These are phyloP conservation scores for Lasioglossum oenotherae DNA, from an alignment of 2,888 invertebrate genomes.

Conservation along the genomic window DNA sequence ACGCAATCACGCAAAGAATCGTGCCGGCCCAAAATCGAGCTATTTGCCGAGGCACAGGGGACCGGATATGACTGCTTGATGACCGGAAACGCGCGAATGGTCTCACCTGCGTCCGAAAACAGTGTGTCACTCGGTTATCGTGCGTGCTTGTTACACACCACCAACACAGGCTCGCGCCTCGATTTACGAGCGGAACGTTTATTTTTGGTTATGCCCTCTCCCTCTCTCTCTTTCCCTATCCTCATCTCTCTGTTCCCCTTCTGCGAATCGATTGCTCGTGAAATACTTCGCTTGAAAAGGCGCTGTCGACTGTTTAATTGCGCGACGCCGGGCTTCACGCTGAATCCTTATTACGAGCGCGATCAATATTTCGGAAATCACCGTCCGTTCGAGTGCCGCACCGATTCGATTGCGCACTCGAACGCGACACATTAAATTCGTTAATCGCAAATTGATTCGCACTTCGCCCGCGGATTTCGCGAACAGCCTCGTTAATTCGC, in stretches of 20 bases:
- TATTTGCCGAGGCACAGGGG: conserved; percentile 17
- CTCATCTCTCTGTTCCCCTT: not conserved
- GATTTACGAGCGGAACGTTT: conserved; percentile 35
- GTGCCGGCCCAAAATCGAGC: conserved; percentile 30
- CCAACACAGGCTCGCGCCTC: not conserved
- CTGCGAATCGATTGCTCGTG: conserved; percentile 4
- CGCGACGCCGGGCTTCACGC: not conserved
- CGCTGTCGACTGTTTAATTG: conserved; percentile 4
- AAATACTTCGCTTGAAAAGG: conserved; percentile 7
- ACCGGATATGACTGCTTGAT: conserved; percentile 70
- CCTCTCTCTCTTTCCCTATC: not conserved
- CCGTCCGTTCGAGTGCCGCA: not conserved
- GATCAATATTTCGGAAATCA: conserved; percentile 6
- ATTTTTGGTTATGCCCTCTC: not conserved
- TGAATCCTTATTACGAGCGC: conserved; percentile 8
- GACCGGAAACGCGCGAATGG: conserved; percentile 71
- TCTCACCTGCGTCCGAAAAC: conserved; percentile 41
- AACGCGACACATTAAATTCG: not conserved
- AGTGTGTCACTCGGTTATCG: conserved; percentile 50
- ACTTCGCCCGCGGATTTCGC: not conserved
- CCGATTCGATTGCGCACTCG: not conserved
- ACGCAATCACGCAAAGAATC: conserved; percentile 42
- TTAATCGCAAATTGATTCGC: not conserved
- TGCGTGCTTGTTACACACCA: conserved; percentile 22
- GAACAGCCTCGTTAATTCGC: not conserved